A percentile compares a stretch with the other conserved stretches of the same genome.
Conservation (phyloP, 1,140 invertebrate genomes). For the Papilio xuthus region DNA sequence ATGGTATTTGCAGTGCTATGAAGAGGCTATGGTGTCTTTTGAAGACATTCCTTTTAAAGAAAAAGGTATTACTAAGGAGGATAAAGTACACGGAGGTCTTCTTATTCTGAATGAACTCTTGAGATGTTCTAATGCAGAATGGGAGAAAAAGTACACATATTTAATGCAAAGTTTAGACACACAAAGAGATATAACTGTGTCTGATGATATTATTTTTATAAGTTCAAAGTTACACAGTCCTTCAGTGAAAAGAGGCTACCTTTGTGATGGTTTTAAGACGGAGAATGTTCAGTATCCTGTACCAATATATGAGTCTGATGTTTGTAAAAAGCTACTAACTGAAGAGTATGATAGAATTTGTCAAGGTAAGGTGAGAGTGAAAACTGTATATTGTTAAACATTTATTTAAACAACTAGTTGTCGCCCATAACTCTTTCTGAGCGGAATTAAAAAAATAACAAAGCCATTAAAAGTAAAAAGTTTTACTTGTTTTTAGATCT, state of each 20-base stretch:
- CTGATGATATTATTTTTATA: conserved; percentile 83
- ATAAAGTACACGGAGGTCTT: conserved; percentile 95
- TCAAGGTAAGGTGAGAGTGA: conserved; percentile 65
- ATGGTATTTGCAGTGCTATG: conserved; percentile 96
- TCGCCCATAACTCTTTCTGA: no score
- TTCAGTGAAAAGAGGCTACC: conserved; percentile 82
- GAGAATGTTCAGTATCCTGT: conserved; percentile 78
- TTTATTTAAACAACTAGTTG: no score
- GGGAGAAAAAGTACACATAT: conserved; percentile 91
- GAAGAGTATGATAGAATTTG: conserved; percentile 94
- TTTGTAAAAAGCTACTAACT: conserved; percentile 91
- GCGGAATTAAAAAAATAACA: no score
- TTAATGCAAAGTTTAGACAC: conserved; percentile 83
- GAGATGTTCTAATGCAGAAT: conserved; percentile 94
- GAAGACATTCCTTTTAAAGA: conserved; percentile 86
- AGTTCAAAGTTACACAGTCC: conserved; percentile 83
- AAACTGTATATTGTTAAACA: conserved; percentile 1
- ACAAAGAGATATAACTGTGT: conserved; percentile 76
- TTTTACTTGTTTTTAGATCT: no score
- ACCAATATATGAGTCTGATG: conserved; percentile 91
- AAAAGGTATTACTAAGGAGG: conserved; percentile 91
- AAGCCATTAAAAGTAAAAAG: no score
- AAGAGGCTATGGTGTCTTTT: conserved; percentile 91
- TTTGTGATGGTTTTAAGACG: conserved; percentile 76
- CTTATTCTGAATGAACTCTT: conserved; percentile 97